Evolutionary conservation across 2,888 invertebrate genomes (phyloP).

Genomic region (Xestia c-nigrum): DNA sequence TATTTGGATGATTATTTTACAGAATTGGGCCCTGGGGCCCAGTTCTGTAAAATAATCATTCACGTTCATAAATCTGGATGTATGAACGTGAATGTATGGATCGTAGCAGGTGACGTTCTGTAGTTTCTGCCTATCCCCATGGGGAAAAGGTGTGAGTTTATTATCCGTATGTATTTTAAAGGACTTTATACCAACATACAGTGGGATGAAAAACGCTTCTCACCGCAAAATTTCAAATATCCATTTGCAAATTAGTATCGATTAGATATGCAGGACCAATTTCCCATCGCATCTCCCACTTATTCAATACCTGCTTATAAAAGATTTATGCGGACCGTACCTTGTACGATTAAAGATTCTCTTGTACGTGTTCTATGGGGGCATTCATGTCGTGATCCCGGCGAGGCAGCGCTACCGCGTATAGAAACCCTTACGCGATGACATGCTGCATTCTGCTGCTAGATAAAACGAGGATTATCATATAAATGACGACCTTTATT

Average conservation of each 20-base stretch:
- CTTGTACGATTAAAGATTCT: slow-evolving; percentile 48
- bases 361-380: slow-evolving; percentile 44
- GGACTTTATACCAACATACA: not conserved
- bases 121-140: not conserved
- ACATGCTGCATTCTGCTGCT: slow-evolving; percentile 7
- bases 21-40: too few species aligned
- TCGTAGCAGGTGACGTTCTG: not conserved
- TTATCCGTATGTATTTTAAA: not conserved
- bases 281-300: not conserved
- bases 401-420: slow-evolving; percentile 1
- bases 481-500: slow-evolving; percentile 1
- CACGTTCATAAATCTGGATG: too few species aligned
- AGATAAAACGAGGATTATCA: slow-evolving; percentile 20
- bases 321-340: slow-evolving; percentile 46
- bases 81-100: too few species aligned
- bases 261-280: not conserved
- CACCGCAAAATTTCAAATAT: not conserved
- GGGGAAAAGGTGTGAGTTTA: not conserved
- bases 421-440: slow-evolving; percentile 30
- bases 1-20: too few species aligned
- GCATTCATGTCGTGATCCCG: slow-evolving; percentile 48
- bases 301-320: slow-evolving; percentile 29
- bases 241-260: slow-evolving; percentile 14
- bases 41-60: too few species aligned
- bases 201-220: not conserved